Evolutionary conservation across 2,888 invertebrate genomes (phyloP).

Genomic region (Gerris lacustris): DNA sequence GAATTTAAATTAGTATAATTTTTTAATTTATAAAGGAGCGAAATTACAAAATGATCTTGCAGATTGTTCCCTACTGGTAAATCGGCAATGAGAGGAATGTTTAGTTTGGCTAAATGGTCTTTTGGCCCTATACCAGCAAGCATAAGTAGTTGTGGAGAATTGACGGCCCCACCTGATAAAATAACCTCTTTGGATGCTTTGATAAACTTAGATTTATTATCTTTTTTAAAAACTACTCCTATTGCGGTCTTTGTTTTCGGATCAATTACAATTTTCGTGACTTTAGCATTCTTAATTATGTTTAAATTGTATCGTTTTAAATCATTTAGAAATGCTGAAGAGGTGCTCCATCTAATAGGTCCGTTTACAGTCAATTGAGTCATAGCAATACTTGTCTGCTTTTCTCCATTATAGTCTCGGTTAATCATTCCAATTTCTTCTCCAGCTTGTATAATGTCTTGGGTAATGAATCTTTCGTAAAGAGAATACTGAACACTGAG

Average conservation of each 20-base stretch:
- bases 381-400: conserved; percentile 78
- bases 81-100: conserved; percentile 26
- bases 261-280: conserved; percentile 40
- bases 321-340: conserved; percentile 66
- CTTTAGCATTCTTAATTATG: conserved; percentile 64
- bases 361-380: conserved; percentile 66
- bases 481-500: conserved; percentile 75
- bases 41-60: conserved; percentile 22
- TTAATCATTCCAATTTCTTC: conserved; percentile 72
- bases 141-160: conserved; percentile 64
- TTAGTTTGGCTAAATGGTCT: conserved; percentile 41
- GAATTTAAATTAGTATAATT: background rate
- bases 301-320: conserved; percentile 67
- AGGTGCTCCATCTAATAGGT: conserved; percentile 77
- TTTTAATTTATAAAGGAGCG: conserved; percentile 10
- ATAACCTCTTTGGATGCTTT: conserved; percentile 61
- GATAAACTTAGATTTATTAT: conserved; percentile 55
- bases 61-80: conserved; percentile 29
- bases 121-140: conserved; percentile 66
- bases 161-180: conserved; percentile 69
- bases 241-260: conserved; percentile 55
- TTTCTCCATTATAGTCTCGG: conserved; percentile 74
- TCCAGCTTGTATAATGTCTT: conserved; percentile 66
- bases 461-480: conserved; percentile 68
- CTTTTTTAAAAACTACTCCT: conserved; percentile 67